Evolutionary conservation across 1,140 invertebrate genomes (phyloP).

Genomic region (Meloidogyne floridensis): DNA sequence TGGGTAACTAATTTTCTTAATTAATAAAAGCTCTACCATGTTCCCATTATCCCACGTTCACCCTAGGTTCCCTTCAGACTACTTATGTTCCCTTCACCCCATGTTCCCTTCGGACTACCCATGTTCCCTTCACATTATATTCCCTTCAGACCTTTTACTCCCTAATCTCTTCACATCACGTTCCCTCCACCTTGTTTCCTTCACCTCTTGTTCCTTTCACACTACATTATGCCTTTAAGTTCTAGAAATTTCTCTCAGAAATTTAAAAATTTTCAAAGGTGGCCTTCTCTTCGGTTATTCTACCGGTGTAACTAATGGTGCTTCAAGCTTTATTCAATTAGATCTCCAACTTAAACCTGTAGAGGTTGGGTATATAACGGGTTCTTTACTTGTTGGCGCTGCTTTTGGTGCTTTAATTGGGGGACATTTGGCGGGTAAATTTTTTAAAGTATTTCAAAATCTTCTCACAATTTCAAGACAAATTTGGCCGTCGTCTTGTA

Average conservation of each 20-base stretch:
- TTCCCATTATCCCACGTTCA: too few relatives aligned
- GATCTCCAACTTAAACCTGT: conserved; percentile 4
- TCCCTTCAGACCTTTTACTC: too few relatives aligned
- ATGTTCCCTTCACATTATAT: too few relatives aligned
- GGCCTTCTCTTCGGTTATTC: conserved; percentile 4
- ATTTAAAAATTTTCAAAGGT: background rate
- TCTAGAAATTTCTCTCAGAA: too few relatives aligned
- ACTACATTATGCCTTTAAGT: too few relatives aligned
- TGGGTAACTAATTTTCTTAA: background rate
- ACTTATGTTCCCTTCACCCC: too few relatives aligned
- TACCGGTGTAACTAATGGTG: conserved; percentile 22
- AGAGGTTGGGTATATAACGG: conserved; percentile 16
- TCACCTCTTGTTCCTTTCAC: too few relatives aligned
- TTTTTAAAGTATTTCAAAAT: background rate
- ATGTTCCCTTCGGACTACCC: too few relatives aligned
- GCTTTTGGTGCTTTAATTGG: conserved; percentile 18
- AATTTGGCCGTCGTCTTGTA: conserved; percentile 11
- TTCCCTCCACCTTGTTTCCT: too few relatives aligned
- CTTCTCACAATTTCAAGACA: background rate
- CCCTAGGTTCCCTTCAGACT: too few relatives aligned
- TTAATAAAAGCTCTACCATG: too few relatives aligned
- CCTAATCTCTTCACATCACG: too few relatives aligned
- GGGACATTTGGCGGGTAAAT: conserved; percentile 5
- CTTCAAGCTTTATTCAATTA: conserved; percentile 12
- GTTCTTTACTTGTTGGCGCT: conserved; percentile 25